Conservation (phyloP, 1,140 invertebrate genomes). For the Drosophila saltans region DNA sequence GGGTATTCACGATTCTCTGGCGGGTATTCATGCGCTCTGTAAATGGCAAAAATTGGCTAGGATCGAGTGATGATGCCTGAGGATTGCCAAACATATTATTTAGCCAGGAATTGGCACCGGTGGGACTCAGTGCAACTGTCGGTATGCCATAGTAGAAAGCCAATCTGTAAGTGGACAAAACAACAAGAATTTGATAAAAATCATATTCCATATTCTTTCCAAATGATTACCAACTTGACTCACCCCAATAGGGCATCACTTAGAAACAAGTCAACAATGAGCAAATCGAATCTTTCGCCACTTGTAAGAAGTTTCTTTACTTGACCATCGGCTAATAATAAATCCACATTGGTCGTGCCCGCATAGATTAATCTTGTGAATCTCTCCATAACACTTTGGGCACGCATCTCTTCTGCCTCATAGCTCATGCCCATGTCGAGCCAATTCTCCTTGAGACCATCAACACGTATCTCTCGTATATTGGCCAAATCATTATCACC, state of each 20-base stretch:
- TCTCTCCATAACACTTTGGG: constrained; percentile 66
- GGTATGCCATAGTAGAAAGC: constrained; percentile 85
- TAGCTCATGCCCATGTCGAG: constrained; percentile 83
- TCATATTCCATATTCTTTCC: too few relatives aligned
- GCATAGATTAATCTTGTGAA: constrained; percentile 75
- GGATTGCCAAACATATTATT: constrained; percentile 86
- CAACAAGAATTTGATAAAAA: not conserved
- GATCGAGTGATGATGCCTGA: constrained; percentile 86
- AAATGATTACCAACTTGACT: constrained; percentile 16
- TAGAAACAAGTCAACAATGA: constrained; percentile 73
- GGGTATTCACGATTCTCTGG: constrained; percentile 85
- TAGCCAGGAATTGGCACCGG: constrained; percentile 86
- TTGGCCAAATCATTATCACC: constrained; percentile 15
- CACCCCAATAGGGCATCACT: constrained; percentile 79
- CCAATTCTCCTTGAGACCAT: constrained; percentile 80
- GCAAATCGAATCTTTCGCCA: constrained; percentile 71
- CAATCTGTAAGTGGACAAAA: constrained; percentile 72
- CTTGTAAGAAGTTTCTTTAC: constrained; percentile 65
- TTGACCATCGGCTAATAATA: constrained; percentile 60
- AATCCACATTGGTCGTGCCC: constrained; percentile 72
- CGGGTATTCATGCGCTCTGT: constrained; percentile 85
- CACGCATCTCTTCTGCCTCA: constrained; percentile 62
- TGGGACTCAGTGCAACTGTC: constrained; percentile 85
- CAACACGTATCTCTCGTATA: constrained; percentile 68
- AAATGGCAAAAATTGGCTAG: constrained; percentile 85